A percentile compares a stretch with the other conserved stretches of the same genome.
Evolutionary conservation across 1,140 invertebrate genomes (phyloP).

Genomic region (Drosophila albomicans): DNA sequence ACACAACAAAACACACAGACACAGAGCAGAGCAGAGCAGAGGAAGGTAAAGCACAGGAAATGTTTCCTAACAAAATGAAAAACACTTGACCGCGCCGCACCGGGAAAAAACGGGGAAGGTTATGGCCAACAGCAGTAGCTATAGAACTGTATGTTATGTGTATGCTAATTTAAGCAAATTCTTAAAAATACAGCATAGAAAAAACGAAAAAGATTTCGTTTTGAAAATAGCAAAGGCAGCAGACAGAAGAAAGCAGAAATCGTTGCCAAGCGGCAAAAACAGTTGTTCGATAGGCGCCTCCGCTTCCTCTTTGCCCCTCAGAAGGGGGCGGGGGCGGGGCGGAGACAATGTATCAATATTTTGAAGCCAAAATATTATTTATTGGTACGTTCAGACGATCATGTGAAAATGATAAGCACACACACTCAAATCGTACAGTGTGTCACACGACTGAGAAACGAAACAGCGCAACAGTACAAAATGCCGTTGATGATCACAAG

Average conservation of each 20-base stretch:
- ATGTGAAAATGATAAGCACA: conserved; percentile 77
- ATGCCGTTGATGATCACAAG: conserved; percentile 47
- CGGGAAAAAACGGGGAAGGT: conserved; percentile 18
- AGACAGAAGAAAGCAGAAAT: conserved; percentile 8
- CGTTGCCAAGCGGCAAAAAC: conserved; percentile 36
- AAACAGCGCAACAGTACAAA: conserved; percentile 13
- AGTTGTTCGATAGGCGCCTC: conserved; percentile 18
- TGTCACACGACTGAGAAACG: conserved; percentile 62
- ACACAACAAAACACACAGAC: conserved; percentile 63
- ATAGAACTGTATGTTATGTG: background rate
- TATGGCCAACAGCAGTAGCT: conserved; percentile 22
- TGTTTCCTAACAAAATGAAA: conserved; percentile 43
- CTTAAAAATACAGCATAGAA: conserved; percentile 3
- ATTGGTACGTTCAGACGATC: conserved; percentile 57
- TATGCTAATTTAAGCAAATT: conserved; percentile 49
- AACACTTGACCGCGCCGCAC: conserved; percentile 45
- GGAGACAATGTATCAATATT: conserved; percentile 59
- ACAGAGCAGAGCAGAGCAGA: background rate
- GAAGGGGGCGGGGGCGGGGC: no score
- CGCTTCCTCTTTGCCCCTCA: background rate
- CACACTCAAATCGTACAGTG: conserved; percentile 7
- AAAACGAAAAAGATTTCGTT: conserved; percentile 23
- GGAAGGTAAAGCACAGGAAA: conserved; percentile 34
- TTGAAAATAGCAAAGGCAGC: conserved; percentile 38
- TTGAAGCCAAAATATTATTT: conserved; percentile 24